Evolutionary conservation across 2,113 vertebrate species (phyloP), one percentile per base, ranked within the genome.

Genomic region (Gavia stellata): DNA sequence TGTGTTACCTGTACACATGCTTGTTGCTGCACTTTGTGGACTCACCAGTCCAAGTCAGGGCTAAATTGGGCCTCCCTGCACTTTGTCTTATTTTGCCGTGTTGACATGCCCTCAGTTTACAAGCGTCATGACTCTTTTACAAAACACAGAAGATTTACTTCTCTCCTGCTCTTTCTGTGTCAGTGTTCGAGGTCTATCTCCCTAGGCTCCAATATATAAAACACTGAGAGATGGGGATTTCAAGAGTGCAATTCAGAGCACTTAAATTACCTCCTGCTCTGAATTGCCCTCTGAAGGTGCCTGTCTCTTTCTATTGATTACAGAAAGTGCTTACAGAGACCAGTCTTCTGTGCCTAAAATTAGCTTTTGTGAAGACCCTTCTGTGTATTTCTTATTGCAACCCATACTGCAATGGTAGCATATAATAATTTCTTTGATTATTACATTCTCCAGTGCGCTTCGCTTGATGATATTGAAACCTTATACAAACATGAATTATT

Each of bases 241-340:
- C 20, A 52, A 34, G 65, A 79, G 94, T 36, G 81, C 65, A 59
- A 11, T 59, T 63, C 90, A 87, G 88, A 81, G 85, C 85, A 33
- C 95, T 90, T 42, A 58, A 75, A 93, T 88, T 53, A 85, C 90
- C 92, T 93, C 81, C 70, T 84, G 90, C 92, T 93, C 87, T 82
- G 61, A 88, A 40, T 6, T 85, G 81, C 78, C 83, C 92, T 91
- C 78, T 67, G 90, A 81, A 96, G 92, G 78, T 90, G 56, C 88
- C 88, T 85, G 78, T 58, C 63, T 63, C 59, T 70, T n/a, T 55
- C 77, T 81, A 53, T 40, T 93, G 94, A 96, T 88, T 80, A 53
- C 85, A 90, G 17, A 87, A 50, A 94, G 47, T 67, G 70, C 84
- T 87, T n/a, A 36, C 65, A 67, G 61, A 59, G 47, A 66, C 65